Percentiles rank a stretch among this genome's conserved stretches.
These are phyloP conservation scores for Manduca sexta DNA, from an alignment of 1,140 invertebrate genomes.

Conservation along the genomic window DNA sequence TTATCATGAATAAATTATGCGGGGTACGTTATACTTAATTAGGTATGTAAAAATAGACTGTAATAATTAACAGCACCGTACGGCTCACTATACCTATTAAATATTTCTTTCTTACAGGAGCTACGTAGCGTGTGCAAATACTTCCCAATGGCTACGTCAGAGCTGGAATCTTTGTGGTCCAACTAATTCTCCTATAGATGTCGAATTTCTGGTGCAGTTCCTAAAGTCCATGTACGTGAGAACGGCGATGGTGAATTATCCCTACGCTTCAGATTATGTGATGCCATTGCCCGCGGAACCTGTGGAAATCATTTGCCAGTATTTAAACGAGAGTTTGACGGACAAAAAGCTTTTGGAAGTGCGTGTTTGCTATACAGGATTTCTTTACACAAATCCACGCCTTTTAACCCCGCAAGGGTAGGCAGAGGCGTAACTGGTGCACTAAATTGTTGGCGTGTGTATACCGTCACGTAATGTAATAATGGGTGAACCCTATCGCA, in stretches of 20 bases:
- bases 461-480: too few relatives aligned
- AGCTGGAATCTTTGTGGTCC: conserved; percentile 84
- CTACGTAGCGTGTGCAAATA: conserved; percentile 73
- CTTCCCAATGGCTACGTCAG: conserved; percentile 79
- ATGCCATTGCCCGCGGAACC: conserved; percentile 88
- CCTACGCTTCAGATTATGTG: conserved; percentile 89
- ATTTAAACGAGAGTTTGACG: conserved; percentile 59
- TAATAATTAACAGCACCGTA: too few relatives aligned
- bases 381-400: too few relatives aligned
- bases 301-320: conserved; percentile 76
- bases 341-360: conserved; percentile 45
- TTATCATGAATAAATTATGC: too few relatives aligned
- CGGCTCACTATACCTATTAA: too few relatives aligned
- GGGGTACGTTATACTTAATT: too few relatives aligned
- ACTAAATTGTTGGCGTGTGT: too few relatives aligned
- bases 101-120: conserved; percentile 53
- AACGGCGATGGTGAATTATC: conserved; percentile 95
- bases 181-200: conserved; percentile 71
- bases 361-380: too few relatives aligned
- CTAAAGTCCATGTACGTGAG: conserved; percentile 81
- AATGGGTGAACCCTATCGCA: too few relatives aligned
- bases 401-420: too few relatives aligned
- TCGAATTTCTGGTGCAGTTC: conserved; percentile 75
- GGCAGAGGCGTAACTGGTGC: too few relatives aligned
- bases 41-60: too few relatives aligned